phyloP scores from a whole-genome alignment of 2,888 invertebrate genomes.

The Acronicta psi region DNA sequence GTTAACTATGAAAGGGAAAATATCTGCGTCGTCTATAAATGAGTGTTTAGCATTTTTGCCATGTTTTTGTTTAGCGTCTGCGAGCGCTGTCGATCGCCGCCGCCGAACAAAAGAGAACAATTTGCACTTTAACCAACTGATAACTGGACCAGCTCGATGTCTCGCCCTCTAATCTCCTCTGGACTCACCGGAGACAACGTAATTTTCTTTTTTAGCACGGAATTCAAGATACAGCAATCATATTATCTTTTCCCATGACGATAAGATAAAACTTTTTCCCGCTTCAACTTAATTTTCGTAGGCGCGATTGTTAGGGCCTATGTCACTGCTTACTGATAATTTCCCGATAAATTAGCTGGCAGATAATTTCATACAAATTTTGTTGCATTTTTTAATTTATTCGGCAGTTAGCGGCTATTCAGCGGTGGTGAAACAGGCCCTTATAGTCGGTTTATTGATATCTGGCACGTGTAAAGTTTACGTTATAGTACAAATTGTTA shows the following conservation, averaged over 20 bases:
- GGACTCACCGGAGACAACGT: slow-evolving; percentile 70
- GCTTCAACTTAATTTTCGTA: slow-evolving; percentile 59
- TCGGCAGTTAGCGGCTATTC: too few relatives aligned
- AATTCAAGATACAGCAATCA: slow-evolving; percentile 71
- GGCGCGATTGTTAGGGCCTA: too few relatives aligned
- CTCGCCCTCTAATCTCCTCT: slow-evolving; percentile 74
- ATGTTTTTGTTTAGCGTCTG: slow-evolving; percentile 62
- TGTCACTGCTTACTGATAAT: too few relatives aligned
- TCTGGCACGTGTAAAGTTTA: slow-evolving; percentile 33
- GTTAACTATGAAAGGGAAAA: slow-evolving; percentile 65
- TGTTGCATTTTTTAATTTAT: too few relatives aligned
- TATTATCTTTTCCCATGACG: slow-evolving; percentile 69
- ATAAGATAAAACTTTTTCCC: slow-evolving; percentile 68
- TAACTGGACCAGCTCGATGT: slow-evolving; percentile 77
- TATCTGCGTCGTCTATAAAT: slow-evolving; percentile 76
- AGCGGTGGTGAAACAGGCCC: too few relatives aligned
- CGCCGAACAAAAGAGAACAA: slow-evolving; percentile 83
- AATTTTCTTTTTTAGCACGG: slow-evolving; percentile 72
- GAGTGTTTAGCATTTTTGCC: slow-evolving; percentile 80
- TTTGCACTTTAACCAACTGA: slow-evolving; percentile 87
- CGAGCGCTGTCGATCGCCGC: slow-evolving; percentile 70
- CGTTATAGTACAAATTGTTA: slow-evolving; percentile 27
- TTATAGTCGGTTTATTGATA: slow-evolving; percentile 55
- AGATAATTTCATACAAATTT: too few relatives aligned
- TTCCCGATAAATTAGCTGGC: too few relatives aligned